Evolutionary conservation across 30 jellyfish, hydroid and myxozoan genomes (phyloP), one percentile per base, ranked within the genome.

Genomic region (Nemopilema nomurai): DNA sequence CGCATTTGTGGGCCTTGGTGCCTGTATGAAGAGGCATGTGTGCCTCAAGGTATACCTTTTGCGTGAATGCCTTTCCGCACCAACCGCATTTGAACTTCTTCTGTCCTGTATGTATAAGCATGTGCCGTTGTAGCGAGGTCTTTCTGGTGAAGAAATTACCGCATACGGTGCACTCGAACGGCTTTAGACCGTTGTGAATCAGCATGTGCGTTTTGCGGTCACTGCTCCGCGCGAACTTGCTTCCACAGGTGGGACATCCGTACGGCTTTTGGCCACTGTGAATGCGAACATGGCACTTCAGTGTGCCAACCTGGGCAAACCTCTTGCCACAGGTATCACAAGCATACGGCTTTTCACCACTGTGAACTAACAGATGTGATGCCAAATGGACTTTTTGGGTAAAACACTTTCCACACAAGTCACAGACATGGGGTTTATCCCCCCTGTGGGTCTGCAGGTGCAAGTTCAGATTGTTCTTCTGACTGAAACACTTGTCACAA

Each of bases 341-440:
- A 9, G n/a, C 21, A 52, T 76, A 28, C 17, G 87, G 87, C 25
- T 31, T 76, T 24, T 76, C 87, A 9, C 87, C 87, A 51, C 76
- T 76, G 20, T 76, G 87, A 31, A 76, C 76, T 17, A 28, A 18
- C 0, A 23, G 62, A 26, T 76, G 87, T 26, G 75, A 49, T 0
- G 9, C 26, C 76, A 76, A 33, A 16, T 30, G 68, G 49, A 4
- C 83, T 33, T 73, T 77, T 63, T 52, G 77, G n/a, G 65, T 62
- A 31, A 77, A 77, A 13, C 69, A 26, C 22, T 62, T 77, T 31
- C 87, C 87, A 33, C 87, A 77, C 4, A 77, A 4, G 17, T 77
- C 69, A 28, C 87, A 77, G 21, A 62, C 18, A 22, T 57, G 65
- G 31, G 87, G 87, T 77, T 77, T 77, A 18, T 57, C 78, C 17